phyloP scores from a whole-genome alignment of 2,888 invertebrate genomes.

The Imbricaverruca yamaguchii region DNA sequence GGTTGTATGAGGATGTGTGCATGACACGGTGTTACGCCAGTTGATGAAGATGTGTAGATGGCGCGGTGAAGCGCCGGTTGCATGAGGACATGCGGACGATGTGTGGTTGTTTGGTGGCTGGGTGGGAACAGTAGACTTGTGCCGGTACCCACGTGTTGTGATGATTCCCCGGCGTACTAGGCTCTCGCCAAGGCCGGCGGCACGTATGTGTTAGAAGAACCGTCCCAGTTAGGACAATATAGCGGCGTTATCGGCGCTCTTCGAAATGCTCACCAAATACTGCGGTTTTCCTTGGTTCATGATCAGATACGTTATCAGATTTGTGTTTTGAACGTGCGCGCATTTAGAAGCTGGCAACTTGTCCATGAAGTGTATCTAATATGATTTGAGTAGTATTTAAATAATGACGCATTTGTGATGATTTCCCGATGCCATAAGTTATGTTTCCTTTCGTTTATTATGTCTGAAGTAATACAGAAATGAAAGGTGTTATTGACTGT shows the following conservation, averaged over 20 bases:
- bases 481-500: no score
- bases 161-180: background rate
- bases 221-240: background rate
- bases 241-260: background rate
- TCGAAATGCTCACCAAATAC: background rate
- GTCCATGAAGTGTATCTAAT: background rate
- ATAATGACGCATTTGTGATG: background rate
- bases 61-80: background rate
- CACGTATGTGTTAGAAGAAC: background rate
- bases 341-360: background rate
- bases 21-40: background rate
- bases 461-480: no score
- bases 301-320: background rate
- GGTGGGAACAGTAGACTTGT: background rate
- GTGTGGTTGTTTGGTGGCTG: no score
- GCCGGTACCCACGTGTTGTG: background rate
- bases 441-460: background rate
- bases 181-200: no score
- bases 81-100: background rate
- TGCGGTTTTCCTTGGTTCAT: background rate
- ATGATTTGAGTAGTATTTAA: background rate
- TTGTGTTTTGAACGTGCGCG: background rate
- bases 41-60: no score
- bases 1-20: background rate
- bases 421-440: background rate